Percentiles rank a stretch among this genome's conserved stretches.
Evolutionary conservation across 2,113 vertebrate genomes (phyloP).

Genomic region (Hemicordylus capensis): DNA sequence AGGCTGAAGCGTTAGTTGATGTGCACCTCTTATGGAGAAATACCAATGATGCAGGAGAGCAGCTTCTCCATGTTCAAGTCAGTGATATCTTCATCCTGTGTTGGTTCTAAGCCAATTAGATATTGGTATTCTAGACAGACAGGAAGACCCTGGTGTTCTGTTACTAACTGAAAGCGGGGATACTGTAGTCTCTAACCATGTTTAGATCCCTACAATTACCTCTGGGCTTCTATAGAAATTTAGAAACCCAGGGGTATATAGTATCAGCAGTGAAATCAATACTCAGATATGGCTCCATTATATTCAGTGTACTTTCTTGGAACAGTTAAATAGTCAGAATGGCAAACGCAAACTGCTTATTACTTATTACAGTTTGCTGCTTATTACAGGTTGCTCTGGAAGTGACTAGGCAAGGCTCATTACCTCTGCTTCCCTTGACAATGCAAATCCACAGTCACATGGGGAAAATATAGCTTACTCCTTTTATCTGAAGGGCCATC

Average conservation of each 20-base stretch:
- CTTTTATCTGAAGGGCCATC: too few species aligned
- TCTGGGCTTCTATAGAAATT: neutral
- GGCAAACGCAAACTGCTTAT: too few species aligned
- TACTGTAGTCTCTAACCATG: neutral
- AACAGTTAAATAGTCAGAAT: neutral
- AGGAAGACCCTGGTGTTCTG: neutral
- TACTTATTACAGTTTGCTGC: neutral
- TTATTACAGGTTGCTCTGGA: neutral
- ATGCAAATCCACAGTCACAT: neutral
- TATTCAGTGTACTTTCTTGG: neutral
- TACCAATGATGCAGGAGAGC: neutral
- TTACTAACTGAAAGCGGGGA: neutral
- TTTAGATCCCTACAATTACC: neutral
- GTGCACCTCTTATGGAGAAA: constrained; percentile 56
- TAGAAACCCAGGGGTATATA: too few species aligned
- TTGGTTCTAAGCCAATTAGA: neutral
- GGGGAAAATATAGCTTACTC: neutral
- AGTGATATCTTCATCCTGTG: neutral
- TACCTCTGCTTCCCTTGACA: neutral
- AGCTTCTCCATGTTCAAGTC: constrained; percentile 72
- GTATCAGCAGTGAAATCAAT: neutral
- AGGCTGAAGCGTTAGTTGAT: constrained; percentile 32
- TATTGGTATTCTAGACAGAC: neutral
- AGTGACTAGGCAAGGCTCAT: neutral
- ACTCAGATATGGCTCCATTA: neutral